phyloP scores from a whole-genome alignment of 2,113 vertebrate species.

The Nothoprocta pentlandii region DNA sequence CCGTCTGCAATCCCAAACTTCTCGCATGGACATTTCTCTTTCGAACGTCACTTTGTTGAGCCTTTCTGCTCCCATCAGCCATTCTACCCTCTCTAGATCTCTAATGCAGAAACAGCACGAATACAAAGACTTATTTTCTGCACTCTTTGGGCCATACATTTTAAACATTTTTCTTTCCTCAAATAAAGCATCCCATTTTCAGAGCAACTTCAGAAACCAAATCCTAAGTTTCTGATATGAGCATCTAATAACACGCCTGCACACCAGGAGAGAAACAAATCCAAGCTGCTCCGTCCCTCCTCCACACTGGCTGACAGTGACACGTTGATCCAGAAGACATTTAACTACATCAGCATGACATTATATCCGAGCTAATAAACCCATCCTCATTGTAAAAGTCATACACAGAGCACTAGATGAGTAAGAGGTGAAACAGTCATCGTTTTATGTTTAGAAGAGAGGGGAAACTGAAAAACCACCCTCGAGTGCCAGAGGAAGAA shows the following conservation, averaged over 20 bases:
- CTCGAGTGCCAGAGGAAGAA: neutral
- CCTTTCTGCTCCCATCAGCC: neutral
- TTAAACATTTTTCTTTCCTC: neutral
- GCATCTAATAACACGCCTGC: fast-evolving
- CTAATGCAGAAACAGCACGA: neutral
- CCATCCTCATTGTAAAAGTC: neutral
- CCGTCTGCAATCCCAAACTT: neutral
- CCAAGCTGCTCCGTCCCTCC: fast-evolving
- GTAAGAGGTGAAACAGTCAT: neutral
- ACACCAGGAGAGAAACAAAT: neutral
- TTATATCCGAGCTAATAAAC: neutral
- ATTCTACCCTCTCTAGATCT: neutral
- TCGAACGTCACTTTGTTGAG: neutral
- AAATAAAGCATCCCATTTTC: neutral
- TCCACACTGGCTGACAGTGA: neutral
- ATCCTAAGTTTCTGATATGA: neutral
- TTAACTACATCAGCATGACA: neutral
- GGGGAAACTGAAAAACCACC: neutral
- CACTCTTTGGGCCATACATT: neutral
- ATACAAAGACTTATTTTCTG: neutral
- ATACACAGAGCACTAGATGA: neutral
- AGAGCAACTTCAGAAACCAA: neutral
- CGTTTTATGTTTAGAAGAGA: neutral
- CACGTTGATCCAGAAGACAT: neutral
- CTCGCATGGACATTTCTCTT: fast-evolving